Evolutionary conservation across 1,140 invertebrate species (phyloP), one percentile per base, ranked within the genome.

Genomic region (Lutraria rhynchaena): DNA sequence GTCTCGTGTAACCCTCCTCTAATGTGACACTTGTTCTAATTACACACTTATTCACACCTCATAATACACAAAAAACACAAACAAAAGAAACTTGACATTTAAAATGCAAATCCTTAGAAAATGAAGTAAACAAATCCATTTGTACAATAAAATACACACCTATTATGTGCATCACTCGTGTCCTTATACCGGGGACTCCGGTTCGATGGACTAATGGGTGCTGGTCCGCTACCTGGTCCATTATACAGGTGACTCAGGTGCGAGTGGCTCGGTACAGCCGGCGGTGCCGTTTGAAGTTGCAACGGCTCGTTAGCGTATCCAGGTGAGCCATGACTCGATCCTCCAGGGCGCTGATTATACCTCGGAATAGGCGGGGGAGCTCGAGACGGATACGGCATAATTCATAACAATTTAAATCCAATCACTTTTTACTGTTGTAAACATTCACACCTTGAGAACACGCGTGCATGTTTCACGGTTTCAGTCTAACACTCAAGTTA

Each of bases 221-320:
- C 53, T 17, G 65, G 15, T 37, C 55, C 55, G 2, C 49, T 35
- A 33, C 76, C 63, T 5, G 77, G 77, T 3, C 77, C 77, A 35
- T 81, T 81, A 35, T 60, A 81, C 51, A 70, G 37, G 74, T 55
- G 74, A 31, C 63, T 67, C 63, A 67, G 63, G 41, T 67, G 63
- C 22, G 60, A 65, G 33, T 61, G 31, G 29, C 49, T 37, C 41
- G 58, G 73, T 33, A 22, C 33, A 31, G 44, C 55, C 44, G 7
- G 55, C n/a, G 35, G 63, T 13, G 51, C 49, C 61, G 67, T 70
- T 17, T 81, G 77, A 24, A 70, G 77, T 51, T 81, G 77, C 19
- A 70, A 63, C 24, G 77, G 77, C n/a, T 81, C 77, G 44, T 81
- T 81, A 46, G 77, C 77, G 58, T 81, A 81, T 41, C 67, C 77